Evolutionary conservation across 2,888 invertebrate genomes (phyloP), one percentile per base, ranked within the genome.

Genomic region (Desoria tigrina): DNA sequence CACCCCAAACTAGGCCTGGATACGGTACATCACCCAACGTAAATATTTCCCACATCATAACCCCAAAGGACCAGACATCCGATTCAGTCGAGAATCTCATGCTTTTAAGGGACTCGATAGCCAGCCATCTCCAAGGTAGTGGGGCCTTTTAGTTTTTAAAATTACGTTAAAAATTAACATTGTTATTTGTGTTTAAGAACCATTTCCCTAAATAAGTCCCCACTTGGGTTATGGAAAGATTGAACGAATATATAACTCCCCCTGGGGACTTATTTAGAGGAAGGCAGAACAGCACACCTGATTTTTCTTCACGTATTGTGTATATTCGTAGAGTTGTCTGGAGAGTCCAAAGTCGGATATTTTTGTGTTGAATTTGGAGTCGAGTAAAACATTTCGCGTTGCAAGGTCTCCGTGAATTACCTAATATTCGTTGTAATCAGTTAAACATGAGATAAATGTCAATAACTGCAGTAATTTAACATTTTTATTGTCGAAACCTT

Each of bases 291-390:
- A n/a, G n/a, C n/a, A n/a, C 18, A 49, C 49, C 21, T 49, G 14
- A 7, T 49, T 49, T 21, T 49, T 49, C 21, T 16, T 49, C 9
- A 49, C 49, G 18, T 49, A 49, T 49, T 49, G 49, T 49, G 49
- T n/a, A 49, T 21, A 49, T 49, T 57, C 32, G 72, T 82, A 86
- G 45, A 80, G 79, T 42, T 81, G 79, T 59, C 83, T 77, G 39
- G 83, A 82, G 42, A 83, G 77, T 21, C 84, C 84, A 76, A 85
- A 84, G 77, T 84, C 84, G 3, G 84, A 94, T 79, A 99, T 97
- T 84, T 99, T 99, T 0, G 98, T 94, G 11, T 11, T 49, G 18
- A 49, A 21, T 7, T 9, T 49, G 7, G 7, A 21, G 18, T 49
- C 49, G 7, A 49, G 18, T n/a, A 49, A 18, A 49, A 49, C 18